Percentiles rank a stretch among this genome's conserved stretches.
Conservation (phyloP, 2,888 invertebrate species). For the Cosmia pyralina region DNA sequence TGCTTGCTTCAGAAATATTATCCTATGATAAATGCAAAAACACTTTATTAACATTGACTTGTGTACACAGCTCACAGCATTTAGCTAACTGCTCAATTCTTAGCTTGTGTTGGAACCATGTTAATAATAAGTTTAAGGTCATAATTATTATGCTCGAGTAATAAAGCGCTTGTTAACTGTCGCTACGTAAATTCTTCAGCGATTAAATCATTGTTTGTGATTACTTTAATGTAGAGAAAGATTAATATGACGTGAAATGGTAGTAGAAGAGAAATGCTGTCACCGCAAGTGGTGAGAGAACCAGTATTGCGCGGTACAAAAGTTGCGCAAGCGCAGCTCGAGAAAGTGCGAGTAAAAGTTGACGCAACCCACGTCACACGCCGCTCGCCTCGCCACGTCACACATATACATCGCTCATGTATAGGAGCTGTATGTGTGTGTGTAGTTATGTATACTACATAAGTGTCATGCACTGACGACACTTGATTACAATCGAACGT, state of each 20-base stretch:
- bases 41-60: slow-evolving; percentile 54
- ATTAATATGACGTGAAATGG: slow-evolving; percentile 32
- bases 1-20: slow-evolving; percentile 74
- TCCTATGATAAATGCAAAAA: slow-evolving; percentile 69
- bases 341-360: slow-evolving; percentile 91
- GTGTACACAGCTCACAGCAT: slow-evolving; percentile 53
- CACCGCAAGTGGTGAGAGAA: slow-evolving; percentile 79
- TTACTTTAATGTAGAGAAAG: slow-evolving; percentile 32
- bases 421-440: slow-evolving; percentile 51
- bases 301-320: slow-evolving; percentile 81
- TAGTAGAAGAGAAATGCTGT: slow-evolving; percentile 78
- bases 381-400: slow-evolving; percentile 74
- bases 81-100: slow-evolving; percentile 58
- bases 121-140: slow-evolving; percentile 74
- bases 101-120: slow-evolving; percentile 62
- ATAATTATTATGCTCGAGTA: slow-evolving; percentile 58
- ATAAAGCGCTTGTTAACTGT: slow-evolving; percentile 64
- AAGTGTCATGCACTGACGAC: slow-evolving; percentile 81
- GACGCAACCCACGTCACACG: slow-evolving; percentile 88
- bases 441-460: slow-evolving; percentile 68
- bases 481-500: slow-evolving; percentile 81
- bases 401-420: slow-evolving; percentile 68
- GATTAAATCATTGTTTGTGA: slow-evolving; percentile 62
- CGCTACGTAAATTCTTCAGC: slow-evolving; percentile 65
- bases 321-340: slow-evolving; percentile 88